Conservation (phyloP, 2,888 invertebrate genomes). For the Hypsopygia costalis region DNA sequence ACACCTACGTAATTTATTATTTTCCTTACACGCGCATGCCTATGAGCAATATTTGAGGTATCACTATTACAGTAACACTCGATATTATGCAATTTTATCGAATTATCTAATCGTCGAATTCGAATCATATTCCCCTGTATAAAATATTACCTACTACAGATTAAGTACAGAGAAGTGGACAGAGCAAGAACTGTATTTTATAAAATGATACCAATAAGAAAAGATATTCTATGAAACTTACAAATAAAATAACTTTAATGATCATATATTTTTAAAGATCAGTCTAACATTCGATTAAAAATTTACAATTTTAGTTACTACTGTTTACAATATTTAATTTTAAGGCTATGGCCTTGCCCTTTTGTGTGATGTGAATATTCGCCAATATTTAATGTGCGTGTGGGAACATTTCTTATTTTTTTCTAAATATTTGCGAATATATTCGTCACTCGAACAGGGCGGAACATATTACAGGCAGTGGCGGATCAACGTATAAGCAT, state of each 20-base stretch:
- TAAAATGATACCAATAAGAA: constrained; percentile 47
- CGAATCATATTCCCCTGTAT: constrained; percentile 55
- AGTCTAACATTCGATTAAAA: constrained; percentile 78
- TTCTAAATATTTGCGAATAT: no score
- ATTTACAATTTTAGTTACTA: constrained; percentile 56
- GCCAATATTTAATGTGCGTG: neutral
- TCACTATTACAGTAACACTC: constrained; percentile 30
- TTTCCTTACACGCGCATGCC: constrained; percentile 35
- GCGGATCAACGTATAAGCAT: no score
- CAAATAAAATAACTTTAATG: constrained; percentile 42
- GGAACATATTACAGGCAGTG: no score
- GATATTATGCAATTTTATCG: constrained; percentile 23
- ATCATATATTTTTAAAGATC: constrained; percentile 74
- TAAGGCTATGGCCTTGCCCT: constrained; percentile 54
- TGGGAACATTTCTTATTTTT: neutral
- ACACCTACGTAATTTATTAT: constrained; percentile 32
- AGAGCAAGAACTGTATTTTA: constrained; percentile 49
- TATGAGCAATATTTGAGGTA: constrained; percentile 49
- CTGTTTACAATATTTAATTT: constrained; percentile 35
- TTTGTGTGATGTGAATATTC: neutral
- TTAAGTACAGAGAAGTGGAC: constrained; percentile 60
- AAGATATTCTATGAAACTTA: constrained; percentile 63
- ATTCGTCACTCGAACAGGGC: no score
- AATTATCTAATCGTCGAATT: constrained; percentile 36
- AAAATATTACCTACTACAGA: constrained; percentile 54